phyloP scores from a whole-genome alignment of 1,140 invertebrate genomes.

The Hyles euphorbiae region DNA sequence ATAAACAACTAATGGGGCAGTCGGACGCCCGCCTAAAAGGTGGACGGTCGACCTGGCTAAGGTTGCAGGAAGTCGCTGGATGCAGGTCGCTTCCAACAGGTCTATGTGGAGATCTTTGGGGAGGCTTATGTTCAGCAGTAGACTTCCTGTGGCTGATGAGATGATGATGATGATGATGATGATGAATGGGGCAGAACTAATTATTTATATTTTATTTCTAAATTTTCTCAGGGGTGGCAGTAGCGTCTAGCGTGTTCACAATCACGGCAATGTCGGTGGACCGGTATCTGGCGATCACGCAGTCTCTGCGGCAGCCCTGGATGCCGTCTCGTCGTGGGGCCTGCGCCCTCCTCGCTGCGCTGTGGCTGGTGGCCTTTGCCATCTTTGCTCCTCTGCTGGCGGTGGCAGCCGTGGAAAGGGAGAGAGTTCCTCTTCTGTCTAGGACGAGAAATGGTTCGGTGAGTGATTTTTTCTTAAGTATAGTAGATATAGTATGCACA shows the following conservation, averaged over 20 bases:
- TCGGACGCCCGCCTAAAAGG: too few species aligned
- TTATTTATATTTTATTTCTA: neutral
- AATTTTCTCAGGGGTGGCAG: constrained; percentile 80
- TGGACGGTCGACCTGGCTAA: too few species aligned
- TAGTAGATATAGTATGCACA: too few species aligned
- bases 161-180: too few species aligned
- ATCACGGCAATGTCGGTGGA: constrained; percentile 87
- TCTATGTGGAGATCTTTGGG: too few species aligned
- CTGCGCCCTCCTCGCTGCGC: constrained; percentile 76
- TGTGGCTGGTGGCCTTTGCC: constrained; percentile 81
- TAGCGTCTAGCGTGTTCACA: constrained; percentile 86
- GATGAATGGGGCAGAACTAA: too few species aligned
- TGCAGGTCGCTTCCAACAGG: too few species aligned
- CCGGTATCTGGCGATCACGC: constrained; percentile 84
- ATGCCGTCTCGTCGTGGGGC: constrained; percentile 81
- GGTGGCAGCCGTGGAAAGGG: constrained; percentile 68
- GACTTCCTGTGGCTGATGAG: too few species aligned
- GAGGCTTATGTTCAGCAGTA: too few species aligned
- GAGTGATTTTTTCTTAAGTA: constrained; percentile 19
- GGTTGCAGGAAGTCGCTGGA: too few species aligned
- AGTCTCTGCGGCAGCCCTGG: constrained; percentile 81
- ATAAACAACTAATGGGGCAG: too few species aligned
- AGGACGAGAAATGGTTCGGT: constrained; percentile 55
- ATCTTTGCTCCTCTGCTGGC: constrained; percentile 82
- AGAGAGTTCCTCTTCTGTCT: constrained; percentile 54